Percentiles rank a stretch among this genome's conserved stretches.
These are phyloP conservation scores for Ophion costatus DNA, from an alignment of 2,888 invertebrate species.

Conservation along the genomic window DNA sequence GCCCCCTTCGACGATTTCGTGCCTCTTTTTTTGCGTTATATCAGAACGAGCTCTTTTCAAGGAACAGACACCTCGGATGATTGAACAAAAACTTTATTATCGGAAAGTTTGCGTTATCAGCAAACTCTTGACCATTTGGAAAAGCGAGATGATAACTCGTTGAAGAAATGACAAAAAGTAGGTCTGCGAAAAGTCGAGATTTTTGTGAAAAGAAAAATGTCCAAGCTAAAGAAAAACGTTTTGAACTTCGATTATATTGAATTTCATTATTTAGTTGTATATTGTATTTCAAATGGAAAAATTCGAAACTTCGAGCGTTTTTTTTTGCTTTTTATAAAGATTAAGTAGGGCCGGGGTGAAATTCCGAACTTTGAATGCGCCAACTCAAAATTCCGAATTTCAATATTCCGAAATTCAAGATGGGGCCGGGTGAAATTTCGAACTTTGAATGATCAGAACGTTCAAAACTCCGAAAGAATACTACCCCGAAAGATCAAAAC, in stretches of 20 bases:
- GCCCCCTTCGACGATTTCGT: constrained; percentile 13
- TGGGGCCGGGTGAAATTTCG: too few relatives aligned
- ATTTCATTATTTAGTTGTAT: neutral
- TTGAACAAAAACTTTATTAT: neutral
- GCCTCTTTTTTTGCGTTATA: constrained; percentile 11
- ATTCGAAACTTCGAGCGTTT: too few relatives aligned
- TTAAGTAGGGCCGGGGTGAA: too few relatives aligned
- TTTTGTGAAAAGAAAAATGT: neutral
- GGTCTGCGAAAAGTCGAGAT: neutral
- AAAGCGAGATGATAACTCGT: neutral
- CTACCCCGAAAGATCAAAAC: too few relatives aligned
- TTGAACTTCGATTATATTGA: neutral
- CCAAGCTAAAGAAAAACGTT: neutral
- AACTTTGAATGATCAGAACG: too few relatives aligned
- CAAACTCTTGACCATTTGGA: neutral
- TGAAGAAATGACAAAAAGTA: neutral
- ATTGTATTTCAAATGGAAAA: neutral
- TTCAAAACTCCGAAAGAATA: too few relatives aligned
- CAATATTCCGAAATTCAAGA: too few relatives aligned
- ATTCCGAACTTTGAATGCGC: too few relatives aligned
- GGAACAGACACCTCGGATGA: neutral
- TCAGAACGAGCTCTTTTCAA: constrained; percentile 8
- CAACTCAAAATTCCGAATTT: too few relatives aligned
- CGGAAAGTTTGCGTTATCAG: neutral
- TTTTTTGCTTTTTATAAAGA: too few relatives aligned